These are phyloP conservation scores for Drosophila maculinotata DNA, from an alignment of 2,888 invertebrate species.

Conservation along the genomic window DNA sequence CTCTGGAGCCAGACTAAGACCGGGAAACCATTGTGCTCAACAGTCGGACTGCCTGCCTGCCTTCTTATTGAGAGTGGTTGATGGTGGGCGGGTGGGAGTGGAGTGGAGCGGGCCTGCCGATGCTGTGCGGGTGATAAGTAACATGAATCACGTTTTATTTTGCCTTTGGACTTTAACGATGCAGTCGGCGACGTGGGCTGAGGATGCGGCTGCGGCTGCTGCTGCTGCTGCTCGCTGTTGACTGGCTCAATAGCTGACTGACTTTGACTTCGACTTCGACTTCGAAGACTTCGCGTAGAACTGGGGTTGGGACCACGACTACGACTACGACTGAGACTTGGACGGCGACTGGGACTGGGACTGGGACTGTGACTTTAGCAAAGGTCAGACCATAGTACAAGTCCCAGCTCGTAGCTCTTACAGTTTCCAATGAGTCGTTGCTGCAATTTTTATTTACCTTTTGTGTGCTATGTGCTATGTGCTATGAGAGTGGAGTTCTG, in stretches of 20 bases:
- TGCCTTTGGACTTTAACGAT: conserved; percentile 80
- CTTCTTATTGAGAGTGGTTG: conserved; percentile 31
- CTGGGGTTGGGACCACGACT: conserved; percentile 7
- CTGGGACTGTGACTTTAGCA: conserved; percentile 38
- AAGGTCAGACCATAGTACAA: conserved; percentile 67
- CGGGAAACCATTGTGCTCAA: conserved; percentile 39
- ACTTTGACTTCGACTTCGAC: conserved; percentile 43
- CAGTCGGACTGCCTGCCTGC: conserved; percentile 16
- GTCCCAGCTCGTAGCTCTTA: conserved; percentile 32
- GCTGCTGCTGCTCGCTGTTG: conserved; percentile 30
- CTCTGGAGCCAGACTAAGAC: conserved; percentile 1
- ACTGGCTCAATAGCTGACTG: conserved; percentile 70
- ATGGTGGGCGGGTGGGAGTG: conserved; percentile 4
- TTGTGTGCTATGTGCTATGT: too few species aligned
- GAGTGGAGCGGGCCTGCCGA: conserved; percentile 38
- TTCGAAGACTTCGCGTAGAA: conserved; percentile 4
- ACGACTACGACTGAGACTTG: conserved; percentile 1
- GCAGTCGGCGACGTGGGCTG: conserved; percentile 50
- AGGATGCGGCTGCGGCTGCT: conserved; percentile 25
- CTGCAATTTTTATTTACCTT: conserved; percentile 78
- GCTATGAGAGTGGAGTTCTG: conserved; percentile 59
- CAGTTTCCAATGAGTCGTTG: conserved; percentile 41
- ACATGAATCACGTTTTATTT: conserved; percentile 81
- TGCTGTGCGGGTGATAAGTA: conserved; percentile 81
- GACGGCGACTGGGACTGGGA: conserved; percentile 26